Conservation (phyloP, 1,140 invertebrate genomes). For the Papilio glaucus region DNA sequence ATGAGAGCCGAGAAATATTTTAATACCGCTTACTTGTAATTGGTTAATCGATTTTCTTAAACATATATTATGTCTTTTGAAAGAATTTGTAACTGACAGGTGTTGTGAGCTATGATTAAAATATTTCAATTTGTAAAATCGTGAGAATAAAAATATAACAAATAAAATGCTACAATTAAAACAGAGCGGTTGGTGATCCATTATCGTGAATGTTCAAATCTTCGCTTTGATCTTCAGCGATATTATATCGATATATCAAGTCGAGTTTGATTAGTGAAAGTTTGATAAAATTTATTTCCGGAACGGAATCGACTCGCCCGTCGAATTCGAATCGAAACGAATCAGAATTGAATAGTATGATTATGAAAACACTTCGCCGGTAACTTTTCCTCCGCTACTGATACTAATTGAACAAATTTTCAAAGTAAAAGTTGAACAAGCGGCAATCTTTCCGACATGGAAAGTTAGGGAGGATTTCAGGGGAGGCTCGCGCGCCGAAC, state of each 20-base stretch:
- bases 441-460: slow-evolving; percentile 66
- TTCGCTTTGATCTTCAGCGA: slow-evolving; percentile 11
- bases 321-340: slow-evolving; percentile 37
- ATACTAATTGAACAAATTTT: slow-evolving; percentile 75
- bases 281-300: slow-evolving; percentile 37
- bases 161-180: neutral
- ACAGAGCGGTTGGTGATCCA: neutral
- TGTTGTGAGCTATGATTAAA: neutral
- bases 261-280: slow-evolving; percentile 46
- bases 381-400: slow-evolving; percentile 57
- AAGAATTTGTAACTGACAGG: neutral
- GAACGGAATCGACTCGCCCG: slow-evolving; percentile 27
- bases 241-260: slow-evolving; percentile 20
- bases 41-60: slow-evolving; percentile 4
- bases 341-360: slow-evolving; percentile 48
- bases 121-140: neutral
- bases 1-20: slow-evolving; percentile 19
- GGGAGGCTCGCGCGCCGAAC: slow-evolving; percentile 54
- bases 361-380: slow-evolving; percentile 59
- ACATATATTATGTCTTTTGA: neutral
- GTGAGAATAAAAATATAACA: slow-evolving; percentile 36
- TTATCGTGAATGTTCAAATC: slow-evolving; percentile 16
- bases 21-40: slow-evolving; percentile 10
- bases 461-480: slow-evolving; percentile 71
- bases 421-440: slow-evolving; percentile 74